Evolutionary conservation across 2,113 vertebrate species (phyloP), one percentile per base, ranked within the genome.

Genomic region (Engystomops pustulosus): DNA sequence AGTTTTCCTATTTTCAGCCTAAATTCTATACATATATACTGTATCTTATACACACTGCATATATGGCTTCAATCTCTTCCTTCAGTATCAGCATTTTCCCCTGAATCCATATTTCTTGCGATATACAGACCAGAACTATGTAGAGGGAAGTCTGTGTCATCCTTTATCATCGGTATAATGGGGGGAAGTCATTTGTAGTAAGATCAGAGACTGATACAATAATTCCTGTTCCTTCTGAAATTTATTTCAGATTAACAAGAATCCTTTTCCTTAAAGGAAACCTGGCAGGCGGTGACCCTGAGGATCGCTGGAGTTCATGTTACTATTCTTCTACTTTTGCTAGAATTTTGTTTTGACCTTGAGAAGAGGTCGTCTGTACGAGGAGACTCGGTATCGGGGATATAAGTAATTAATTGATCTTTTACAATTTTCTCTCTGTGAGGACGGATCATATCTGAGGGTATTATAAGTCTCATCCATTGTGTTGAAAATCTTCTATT

Each of bases 221-320:
- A 9, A 4, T 17, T 27, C 72, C 72, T 34, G 15, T 10, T 53
- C 25, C 34, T 10, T 18, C 25, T 55, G 47, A 36, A 47, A 34
- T 53, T 76, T 76, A 76, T 76, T 34, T 55, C 36, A 53, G 20
- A 76, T 49, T 36, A 20, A 27, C 47, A 51, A 34, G 47, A 23
- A 53, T 20, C 49, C 30, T 53, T 3, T 34, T 76, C 55, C 47
- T 53, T 75, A 18, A 53, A n/a, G 49, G 18, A 34, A 75, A 75
- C 45, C 45, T 51, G 25, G 4, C 44, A 49, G 71, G 45, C 27
- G 45, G 47, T 76, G n/a, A 55, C 72, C 72, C 6, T 20, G 8
- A 76, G 12, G 12, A 53, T 76, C n/a, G n/a, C 30, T 75, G 32
- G 20, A 23, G 47, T 53, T 34, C 30, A 53, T 15, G 1, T 18